Evolutionary conservation across 2,888 invertebrate genomes (phyloP), one percentile per base, ranked within the genome.

Genomic region (Laothoe populi): DNA sequence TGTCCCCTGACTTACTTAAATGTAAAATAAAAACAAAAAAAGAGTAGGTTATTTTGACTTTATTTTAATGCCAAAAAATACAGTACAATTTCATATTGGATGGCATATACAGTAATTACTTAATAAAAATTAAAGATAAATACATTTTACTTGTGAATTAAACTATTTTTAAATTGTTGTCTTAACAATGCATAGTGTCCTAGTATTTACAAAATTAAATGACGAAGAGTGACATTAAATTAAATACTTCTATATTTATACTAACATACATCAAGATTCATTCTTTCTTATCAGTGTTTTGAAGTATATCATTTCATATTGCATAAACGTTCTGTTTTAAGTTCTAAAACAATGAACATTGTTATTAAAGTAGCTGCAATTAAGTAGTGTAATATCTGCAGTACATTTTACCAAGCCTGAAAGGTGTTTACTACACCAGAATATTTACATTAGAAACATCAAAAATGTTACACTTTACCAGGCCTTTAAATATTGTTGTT

Each of bases 41-140:
- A 2, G 19, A 3, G 49, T 38, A 40, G 23, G 49, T 35, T 48
- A 48, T 60, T 60, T 40, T 26, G 42, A 49, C 70, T 86, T 87
- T 86, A 83, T 85, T 84, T 81, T 75, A 71, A 75, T 82, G 78
- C 81, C 79, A 78, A 80, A 60, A 26, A 49, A 60, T 60, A 68
- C 60, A 49, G 40, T 49, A 68, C 60, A 75, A 69, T 40, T 60
- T 60, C 49, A 63, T 63, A 65, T 69, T 69, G 66, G 67, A 71
- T 70, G 70, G 74, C 74, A 70, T 71, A 67, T 64, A 65, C 61
- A 62, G 61, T 66, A 62, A 66, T 67, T 61, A 58, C 61, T 48
- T 16, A 21, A 60, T 23, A 60, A 60, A 38, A 60, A 38, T 38
- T 40, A 48, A 46, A 42, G 38, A 38, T 60, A 26, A 48, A 40